Evolutionary conservation across 2,797 vertebrate genomes (phyloP).

Genomic region (Oceanodroma leucorhoa): DNA sequence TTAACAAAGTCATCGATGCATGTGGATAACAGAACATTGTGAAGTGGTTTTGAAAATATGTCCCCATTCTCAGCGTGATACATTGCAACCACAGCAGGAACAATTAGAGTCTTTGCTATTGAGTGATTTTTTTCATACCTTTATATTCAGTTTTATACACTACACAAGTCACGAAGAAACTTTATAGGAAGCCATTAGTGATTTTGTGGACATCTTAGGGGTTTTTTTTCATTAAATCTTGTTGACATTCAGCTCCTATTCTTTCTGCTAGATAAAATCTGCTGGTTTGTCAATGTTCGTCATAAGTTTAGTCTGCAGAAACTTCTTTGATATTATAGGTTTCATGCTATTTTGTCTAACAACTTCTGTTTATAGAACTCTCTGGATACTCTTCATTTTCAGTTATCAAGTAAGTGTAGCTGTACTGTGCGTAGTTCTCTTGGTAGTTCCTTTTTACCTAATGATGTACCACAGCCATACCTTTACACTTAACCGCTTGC

Average conservation of each 20-base stretch:
- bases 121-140: background rate
- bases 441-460: background rate
- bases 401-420: background rate
- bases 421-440: background rate
- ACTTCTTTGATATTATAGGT: background rate
- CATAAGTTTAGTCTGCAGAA: background rate
- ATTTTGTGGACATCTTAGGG: background rate
- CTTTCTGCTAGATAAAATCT: background rate
- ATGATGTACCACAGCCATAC: background rate
- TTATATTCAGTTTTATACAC: background rate
- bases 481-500: background rate
- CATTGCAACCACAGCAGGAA: background rate
- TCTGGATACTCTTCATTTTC: background rate
- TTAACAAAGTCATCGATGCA: background rate
- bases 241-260: background rate
- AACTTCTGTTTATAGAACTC: background rate
- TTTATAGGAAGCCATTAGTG: background rate
- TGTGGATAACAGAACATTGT: background rate
- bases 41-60: background rate
- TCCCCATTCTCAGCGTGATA: background rate
- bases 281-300: fast-evolving
- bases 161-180: background rate
- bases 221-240: background rate
- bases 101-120: background rate
- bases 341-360: background rate